Evolutionary conservation across 2,888 invertebrate genomes (phyloP).

Genomic region (Diogma glabrata): DNA sequence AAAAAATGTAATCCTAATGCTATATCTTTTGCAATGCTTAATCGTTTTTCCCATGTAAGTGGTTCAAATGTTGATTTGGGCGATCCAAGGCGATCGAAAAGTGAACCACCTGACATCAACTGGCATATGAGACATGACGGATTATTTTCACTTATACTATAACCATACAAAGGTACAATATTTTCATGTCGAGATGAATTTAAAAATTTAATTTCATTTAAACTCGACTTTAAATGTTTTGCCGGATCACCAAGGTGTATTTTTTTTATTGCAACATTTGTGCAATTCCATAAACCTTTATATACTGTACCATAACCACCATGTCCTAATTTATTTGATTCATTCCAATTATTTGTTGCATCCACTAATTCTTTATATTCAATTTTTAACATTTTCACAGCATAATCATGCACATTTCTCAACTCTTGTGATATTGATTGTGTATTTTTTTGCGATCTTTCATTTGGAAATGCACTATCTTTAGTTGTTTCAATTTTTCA

Average conservation of each 20-base stretch:
- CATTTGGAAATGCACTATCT: too few relatives aligned
- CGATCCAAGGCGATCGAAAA: conserved; percentile 64
- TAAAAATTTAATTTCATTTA: conserved; percentile 62
- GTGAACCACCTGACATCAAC: conserved; percentile 82
- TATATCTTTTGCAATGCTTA: conserved; percentile 72
- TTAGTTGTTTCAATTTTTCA: too few relatives aligned
- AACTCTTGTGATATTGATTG: too few relatives aligned
- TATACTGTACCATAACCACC: conserved; percentile 93
- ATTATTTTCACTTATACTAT: conserved; percentile 50
- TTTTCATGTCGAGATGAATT: conserved; percentile 83
- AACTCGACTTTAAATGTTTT: conserved; percentile 49
- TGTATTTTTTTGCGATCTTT: too few relatives aligned
- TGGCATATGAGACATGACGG: conserved; percentile 89
- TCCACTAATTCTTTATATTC: conserved; percentile 60
- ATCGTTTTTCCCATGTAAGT: conserved; percentile 64
- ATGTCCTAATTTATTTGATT: conserved; percentile 57
- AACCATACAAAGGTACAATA: conserved; percentile 79
- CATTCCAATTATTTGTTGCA: conserved; percentile 73
- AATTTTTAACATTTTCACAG: conserved; percentile 50
- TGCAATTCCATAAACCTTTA: conserved; percentile 75
- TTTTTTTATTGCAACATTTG: conserved; percentile 78
- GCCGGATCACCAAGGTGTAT: too few relatives aligned
- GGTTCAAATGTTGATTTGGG: conserved; percentile 42
- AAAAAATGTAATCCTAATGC: conserved; percentile 85
- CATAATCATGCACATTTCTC: too few relatives aligned